A percentile compares a stretch with the other conserved stretches of the same genome.
Conservation (phyloP, 2,888 invertebrate genomes). For the Mythimna albipuncta region DNA sequence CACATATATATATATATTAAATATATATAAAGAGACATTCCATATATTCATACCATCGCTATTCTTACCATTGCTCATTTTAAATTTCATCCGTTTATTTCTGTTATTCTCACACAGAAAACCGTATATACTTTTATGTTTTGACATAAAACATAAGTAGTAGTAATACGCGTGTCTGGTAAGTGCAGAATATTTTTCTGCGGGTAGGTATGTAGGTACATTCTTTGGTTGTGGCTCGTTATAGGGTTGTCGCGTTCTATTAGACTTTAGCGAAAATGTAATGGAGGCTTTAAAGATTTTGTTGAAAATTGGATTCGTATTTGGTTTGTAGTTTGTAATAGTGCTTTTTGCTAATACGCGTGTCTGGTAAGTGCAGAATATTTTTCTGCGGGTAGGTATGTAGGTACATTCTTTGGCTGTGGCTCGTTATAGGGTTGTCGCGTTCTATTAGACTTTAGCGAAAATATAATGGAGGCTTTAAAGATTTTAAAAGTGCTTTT, state of each 20-base stretch:
- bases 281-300: conserved; percentile 33
- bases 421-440: conserved; percentile 54
- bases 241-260: conserved; percentile 55
- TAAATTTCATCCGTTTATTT: conserved; percentile 63
- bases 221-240: conserved; percentile 42
- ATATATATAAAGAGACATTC: background rate
- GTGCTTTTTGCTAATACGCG: conserved; percentile 56
- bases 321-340: conserved; percentile 8
- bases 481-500: conserved; percentile 20
- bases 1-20: background rate
- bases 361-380: conserved; percentile 62
- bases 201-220: conserved; percentile 34
- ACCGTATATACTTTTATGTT: conserved; percentile 65
- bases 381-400: conserved; percentile 54
- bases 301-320: conserved; percentile 32
- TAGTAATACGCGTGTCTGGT: conserved; percentile 60
- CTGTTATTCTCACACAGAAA: conserved; percentile 63
- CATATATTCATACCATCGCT: conserved; percentile 14
- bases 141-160: conserved; percentile 67
- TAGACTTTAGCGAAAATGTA: conserved; percentile 48
- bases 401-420: conserved; percentile 48
- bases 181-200: conserved; percentile 66
- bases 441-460: conserved; percentile 39
- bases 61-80: conserved; percentile 51
- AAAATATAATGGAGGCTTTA: conserved; percentile 42